These are phyloP conservation scores for Callorhinus ursinus DNA, from an alignment of 2,113 vertebrate species.

Conservation along the genomic window DNA sequence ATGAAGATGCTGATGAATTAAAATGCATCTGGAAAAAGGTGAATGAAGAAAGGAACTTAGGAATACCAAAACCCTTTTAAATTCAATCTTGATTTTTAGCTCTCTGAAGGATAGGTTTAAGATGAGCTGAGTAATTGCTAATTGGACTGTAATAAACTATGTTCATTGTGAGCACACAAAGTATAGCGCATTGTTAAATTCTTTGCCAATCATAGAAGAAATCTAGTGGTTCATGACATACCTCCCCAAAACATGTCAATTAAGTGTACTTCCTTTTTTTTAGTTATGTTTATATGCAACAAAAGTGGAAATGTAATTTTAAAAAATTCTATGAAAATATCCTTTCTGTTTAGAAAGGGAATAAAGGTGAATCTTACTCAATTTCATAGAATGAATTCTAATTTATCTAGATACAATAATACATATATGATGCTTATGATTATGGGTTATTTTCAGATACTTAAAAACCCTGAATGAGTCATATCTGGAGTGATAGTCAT, in stretches of 20 bases:
- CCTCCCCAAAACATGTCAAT: slow-evolving; percentile 35
- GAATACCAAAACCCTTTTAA: slow-evolving; percentile 78
- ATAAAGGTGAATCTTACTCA: not conserved
- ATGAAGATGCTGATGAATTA: not conserved
- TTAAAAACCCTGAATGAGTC: slow-evolving; percentile 55
- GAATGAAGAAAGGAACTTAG: slow-evolving; percentile 68
- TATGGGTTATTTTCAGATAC: slow-evolving; percentile 35
- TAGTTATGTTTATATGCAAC: not conserved
- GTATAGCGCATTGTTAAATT: not conserved
- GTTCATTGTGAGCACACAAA: not conserved
- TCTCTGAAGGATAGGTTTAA: slow-evolving; percentile 72
- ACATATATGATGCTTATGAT: slow-evolving; percentile 23
- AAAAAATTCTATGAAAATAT: not conserved
- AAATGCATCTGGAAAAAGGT: slow-evolving; percentile 76
- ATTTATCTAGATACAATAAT: not conserved
- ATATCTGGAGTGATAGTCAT: slow-evolving; percentile 23
- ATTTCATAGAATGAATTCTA: slow-evolving; percentile 45
- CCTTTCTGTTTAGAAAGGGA: slow-evolving; percentile 9
- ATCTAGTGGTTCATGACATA: not conserved
- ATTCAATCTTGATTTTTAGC: slow-evolving; percentile 76
- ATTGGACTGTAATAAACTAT: not conserved
- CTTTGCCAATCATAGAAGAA: not conserved
- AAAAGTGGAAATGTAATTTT: slow-evolving; percentile 24
- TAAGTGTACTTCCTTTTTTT: not conserved
- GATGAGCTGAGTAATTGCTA: slow-evolving; percentile 56